A percentile compares a stretch with the other conserved stretches of the same genome.
phyloP scores from a whole-genome alignment of 2,888 invertebrate species.

The Ethmia dodecea region DNA sequence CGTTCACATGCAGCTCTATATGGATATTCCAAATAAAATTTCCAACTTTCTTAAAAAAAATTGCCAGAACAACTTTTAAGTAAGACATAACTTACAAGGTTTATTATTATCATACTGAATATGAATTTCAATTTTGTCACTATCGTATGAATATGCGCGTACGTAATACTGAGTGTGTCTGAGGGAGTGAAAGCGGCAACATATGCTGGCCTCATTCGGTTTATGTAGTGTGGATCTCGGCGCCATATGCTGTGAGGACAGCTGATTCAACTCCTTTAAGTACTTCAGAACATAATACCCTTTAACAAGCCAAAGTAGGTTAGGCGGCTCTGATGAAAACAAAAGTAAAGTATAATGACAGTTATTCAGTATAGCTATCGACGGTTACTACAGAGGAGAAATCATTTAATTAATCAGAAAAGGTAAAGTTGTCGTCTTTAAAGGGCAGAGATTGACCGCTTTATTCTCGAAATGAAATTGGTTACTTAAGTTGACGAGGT shows the following conservation, averaged over 20 bases:
- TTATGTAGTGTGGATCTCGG: slow-evolving; percentile 63
- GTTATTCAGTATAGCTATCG: too few relatives aligned
- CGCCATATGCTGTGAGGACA: slow-evolving; percentile 67
- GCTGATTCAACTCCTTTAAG: slow-evolving; percentile 50
- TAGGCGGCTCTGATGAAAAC: slow-evolving; percentile 2
- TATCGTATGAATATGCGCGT: slow-evolving; percentile 20
- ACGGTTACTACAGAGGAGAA: too few relatives aligned
- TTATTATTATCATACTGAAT: slow-evolving; percentile 8
- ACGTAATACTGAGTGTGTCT: slow-evolving; percentile 59
- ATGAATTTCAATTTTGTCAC: slow-evolving; percentile 12
- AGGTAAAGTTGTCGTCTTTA: too few relatives aligned
- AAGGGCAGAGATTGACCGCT: too few relatives aligned
- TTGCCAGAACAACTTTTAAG: slow-evolving; percentile 5
- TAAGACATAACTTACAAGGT: slow-evolving; percentile 5
- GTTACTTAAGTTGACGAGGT: too few relatives aligned
- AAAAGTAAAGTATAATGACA: background rate
- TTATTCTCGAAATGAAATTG: too few relatives aligned
- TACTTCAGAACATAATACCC: slow-evolving; percentile 12
- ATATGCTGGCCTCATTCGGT: slow-evolving; percentile 71
- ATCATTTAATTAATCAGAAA: too few relatives aligned
- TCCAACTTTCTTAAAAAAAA: slow-evolving; percentile 12
- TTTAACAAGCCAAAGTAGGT: slow-evolving; percentile 8
- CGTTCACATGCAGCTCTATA: slow-evolving; percentile 15
- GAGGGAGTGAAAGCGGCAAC: slow-evolving; percentile 73
- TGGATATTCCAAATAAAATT: slow-evolving; percentile 1